Conservation (phyloP, 1,140 invertebrate genomes). For the Hycleus phaleratus region DNA sequence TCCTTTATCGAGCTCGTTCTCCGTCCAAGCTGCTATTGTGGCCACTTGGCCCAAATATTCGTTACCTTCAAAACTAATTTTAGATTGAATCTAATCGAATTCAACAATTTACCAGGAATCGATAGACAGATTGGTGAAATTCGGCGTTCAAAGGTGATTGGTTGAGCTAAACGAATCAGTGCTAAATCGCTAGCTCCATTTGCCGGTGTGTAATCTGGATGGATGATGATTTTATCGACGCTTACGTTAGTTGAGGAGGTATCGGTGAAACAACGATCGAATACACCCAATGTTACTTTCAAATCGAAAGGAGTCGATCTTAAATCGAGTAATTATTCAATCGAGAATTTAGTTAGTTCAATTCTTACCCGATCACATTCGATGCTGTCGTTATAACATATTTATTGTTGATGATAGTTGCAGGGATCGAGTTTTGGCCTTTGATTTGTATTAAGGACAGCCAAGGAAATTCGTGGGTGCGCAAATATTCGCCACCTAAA, state of each 20-base stretch:
- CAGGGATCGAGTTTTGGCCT: constrained; percentile 34
- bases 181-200: constrained; percentile 52
- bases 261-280: constrained; percentile 45
- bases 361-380: constrained; percentile 43
- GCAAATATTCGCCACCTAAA: constrained; percentile 42
- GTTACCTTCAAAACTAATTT: constrained; percentile 29
- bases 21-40: constrained; percentile 50
- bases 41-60: constrained; percentile 49
- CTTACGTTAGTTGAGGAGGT: constrained; percentile 44
- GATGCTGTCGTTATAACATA: constrained; percentile 49
- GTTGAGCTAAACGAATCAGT: constrained; percentile 46
- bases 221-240: constrained; percentile 41
- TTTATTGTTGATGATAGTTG: constrained; percentile 48
- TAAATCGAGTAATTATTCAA: constrained; percentile 14
- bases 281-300: constrained; percentile 47
- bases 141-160: constrained; percentile 45
- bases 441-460: constrained; percentile 29
- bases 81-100: neutral
- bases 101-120: constrained; percentile 40
- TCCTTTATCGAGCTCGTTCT: constrained; percentile 17
- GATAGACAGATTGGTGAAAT: constrained; percentile 54
- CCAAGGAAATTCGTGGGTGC: constrained; percentile 50
- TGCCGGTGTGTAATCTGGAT: constrained; percentile 47
- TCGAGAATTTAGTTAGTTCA: neutral
- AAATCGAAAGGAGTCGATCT: constrained; percentile 40